A percentile compares a stretch with the other conserved stretches of the same genome.
Evolutionary conservation across 2,797 vertebrate genomes (phyloP).

Genomic region (Paramormyrops hopkinsi): DNA sequence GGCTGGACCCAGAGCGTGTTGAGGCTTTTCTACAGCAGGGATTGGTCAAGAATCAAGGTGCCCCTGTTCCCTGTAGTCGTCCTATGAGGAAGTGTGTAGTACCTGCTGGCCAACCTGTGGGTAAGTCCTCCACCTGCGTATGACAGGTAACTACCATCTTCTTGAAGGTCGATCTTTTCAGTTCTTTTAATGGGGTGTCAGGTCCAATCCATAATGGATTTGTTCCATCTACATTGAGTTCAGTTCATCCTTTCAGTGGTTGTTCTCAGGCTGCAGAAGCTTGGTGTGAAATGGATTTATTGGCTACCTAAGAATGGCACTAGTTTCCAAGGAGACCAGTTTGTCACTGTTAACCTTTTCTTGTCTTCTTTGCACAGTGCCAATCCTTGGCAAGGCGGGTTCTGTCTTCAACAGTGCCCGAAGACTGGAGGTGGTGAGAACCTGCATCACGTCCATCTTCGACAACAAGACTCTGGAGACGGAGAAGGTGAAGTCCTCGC

Average conservation of each 20-base stretch:
- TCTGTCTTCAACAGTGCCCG: constrained; percentile 96
- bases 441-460: constrained; percentile 90
- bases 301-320: background rate
- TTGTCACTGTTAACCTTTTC: background rate
- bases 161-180: background rate
- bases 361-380: constrained; percentile 59
- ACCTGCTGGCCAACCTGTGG: constrained; percentile 84
- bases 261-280: background rate
- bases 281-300: background rate
- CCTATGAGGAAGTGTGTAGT: constrained; percentile 88
- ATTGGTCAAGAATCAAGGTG: constrained; percentile 67
- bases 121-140: constrained; percentile 58
- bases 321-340: background rate
- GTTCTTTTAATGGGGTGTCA: background rate
- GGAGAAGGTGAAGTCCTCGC: constrained; percentile 75
- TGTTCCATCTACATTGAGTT: background rate
- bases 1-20: constrained; percentile 74
- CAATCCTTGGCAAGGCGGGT: constrained; percentile 79
- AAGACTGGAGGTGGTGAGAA: constrained; percentile 90
- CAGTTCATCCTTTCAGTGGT: background rate
- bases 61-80: constrained; percentile 53
- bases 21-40: constrained; percentile 77
- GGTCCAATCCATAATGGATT: background rate
- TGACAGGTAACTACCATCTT: background rate
- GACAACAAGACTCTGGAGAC: constrained; percentile 95